Conservation (phyloP, 2,113 vertebrate species). For the Maccullochella peelii region DNA sequence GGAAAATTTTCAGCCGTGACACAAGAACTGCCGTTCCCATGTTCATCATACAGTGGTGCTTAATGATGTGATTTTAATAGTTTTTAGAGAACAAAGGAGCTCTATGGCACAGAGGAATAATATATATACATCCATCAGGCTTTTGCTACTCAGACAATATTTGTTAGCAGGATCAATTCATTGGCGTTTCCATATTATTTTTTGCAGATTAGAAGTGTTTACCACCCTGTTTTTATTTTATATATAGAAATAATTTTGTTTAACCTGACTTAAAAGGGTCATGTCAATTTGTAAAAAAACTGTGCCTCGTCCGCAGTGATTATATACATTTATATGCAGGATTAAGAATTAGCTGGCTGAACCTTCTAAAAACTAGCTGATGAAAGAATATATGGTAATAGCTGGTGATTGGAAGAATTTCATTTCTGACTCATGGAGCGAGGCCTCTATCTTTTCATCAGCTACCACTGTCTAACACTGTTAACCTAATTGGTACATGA, state of each 20-base stretch:
- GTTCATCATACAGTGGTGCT: not conserved
- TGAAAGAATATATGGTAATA: not conserved
- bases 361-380: not conserved
- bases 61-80: not conserved
- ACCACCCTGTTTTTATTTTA: not conserved
- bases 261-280: not conserved
- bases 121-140: not conserved
- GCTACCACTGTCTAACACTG: constrained; percentile 10
- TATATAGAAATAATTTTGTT: not conserved
- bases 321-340: not conserved
- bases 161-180: not conserved
- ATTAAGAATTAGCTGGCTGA: not conserved
- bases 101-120: not conserved
- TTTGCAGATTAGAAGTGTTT: not conserved
- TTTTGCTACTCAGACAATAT: not conserved
- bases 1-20: not conserved
- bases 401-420: not conserved
- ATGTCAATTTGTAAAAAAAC: not conserved
- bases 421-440: constrained; percentile 3
- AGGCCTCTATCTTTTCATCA: constrained; percentile 24
- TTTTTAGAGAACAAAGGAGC: not conserved
- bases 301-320: not conserved
- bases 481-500: constrained; percentile 39
- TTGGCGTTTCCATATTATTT: not conserved
- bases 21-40: not conserved